Conservation (phyloP, 1,140 invertebrate species). For the Drosophila saltans region DNA sequence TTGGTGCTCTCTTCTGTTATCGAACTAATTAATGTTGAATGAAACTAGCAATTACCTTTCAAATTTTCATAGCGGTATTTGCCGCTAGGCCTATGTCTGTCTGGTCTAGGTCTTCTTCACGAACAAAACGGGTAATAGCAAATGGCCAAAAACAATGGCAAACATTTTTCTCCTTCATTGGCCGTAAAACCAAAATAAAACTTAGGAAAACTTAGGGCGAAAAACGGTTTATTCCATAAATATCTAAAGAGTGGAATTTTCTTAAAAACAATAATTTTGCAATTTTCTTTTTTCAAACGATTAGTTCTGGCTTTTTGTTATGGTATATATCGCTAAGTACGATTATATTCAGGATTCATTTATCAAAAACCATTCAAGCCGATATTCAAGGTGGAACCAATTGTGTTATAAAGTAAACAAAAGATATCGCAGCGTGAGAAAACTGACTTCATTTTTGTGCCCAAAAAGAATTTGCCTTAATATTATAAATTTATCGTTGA, state of each 20-base stretch:
- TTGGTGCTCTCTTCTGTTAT: slow-evolving; percentile 5
- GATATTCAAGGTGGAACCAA: background rate
- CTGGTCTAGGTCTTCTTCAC: background rate
- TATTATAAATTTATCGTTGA: no score
- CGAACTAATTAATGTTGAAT: slow-evolving; percentile 11
- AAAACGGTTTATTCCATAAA: slow-evolving; percentile 3
- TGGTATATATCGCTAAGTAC: background rate
- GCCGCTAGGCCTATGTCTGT: background rate
- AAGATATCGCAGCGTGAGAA: background rate
- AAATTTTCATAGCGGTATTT: slow-evolving; percentile 6
- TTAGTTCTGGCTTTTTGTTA: background rate
- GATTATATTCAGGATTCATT: background rate
- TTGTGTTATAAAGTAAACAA: background rate
- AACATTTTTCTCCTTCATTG: slow-evolving; percentile 8
- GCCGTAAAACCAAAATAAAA: background rate
- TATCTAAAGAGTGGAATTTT: background rate
- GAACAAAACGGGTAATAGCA: background rate
- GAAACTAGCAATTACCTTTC: slow-evolving; percentile 10
- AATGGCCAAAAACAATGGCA: background rate
- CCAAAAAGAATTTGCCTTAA: no score
- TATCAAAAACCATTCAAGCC: background rate
- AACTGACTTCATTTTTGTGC: no score
- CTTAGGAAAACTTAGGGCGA: background rate
- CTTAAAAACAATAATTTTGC: background rate
- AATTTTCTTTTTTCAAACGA: background rate